A percentile compares a stretch with the other conserved stretches of the same genome.
Conservation (phyloP, 2,888 invertebrate species). For the Calliphora vomitoria region DNA sequence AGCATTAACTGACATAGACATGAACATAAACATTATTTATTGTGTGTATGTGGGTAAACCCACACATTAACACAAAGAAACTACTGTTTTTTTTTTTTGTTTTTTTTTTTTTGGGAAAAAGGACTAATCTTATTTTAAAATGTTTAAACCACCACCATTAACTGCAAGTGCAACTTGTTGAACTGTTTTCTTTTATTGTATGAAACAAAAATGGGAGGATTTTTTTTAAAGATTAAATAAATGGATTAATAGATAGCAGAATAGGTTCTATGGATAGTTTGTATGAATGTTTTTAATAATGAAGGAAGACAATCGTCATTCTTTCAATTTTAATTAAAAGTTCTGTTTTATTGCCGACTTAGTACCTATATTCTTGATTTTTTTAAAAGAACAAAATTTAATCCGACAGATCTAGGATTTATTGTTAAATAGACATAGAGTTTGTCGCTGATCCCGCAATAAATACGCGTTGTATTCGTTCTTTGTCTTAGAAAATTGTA, state of each 20-base stretch:
- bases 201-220: not conserved
- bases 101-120: not conserved
- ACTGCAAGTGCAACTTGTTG: constrained; percentile 47
- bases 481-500: no score
- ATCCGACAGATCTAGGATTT: no score
- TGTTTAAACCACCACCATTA: not conserved
- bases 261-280: no score
- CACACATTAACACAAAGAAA: not conserved
- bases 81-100: not conserved
- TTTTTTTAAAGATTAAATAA: not conserved
- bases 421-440: no score
- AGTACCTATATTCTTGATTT: no score
- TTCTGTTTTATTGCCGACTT: no score
- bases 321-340: no score
- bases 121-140: not conserved
- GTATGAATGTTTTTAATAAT: no score
- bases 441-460: no score
- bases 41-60: not conserved
- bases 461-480: no score
- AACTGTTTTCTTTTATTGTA: not conserved
- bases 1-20: not conserved
- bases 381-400: no score
- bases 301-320: no score
- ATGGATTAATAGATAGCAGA: not conserved
- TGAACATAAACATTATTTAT: not conserved